Percentiles rank a stretch among this genome's conserved stretches.
Conservation (phyloP, 1,140 invertebrate species). For the Hycleus cichorii region DNA sequence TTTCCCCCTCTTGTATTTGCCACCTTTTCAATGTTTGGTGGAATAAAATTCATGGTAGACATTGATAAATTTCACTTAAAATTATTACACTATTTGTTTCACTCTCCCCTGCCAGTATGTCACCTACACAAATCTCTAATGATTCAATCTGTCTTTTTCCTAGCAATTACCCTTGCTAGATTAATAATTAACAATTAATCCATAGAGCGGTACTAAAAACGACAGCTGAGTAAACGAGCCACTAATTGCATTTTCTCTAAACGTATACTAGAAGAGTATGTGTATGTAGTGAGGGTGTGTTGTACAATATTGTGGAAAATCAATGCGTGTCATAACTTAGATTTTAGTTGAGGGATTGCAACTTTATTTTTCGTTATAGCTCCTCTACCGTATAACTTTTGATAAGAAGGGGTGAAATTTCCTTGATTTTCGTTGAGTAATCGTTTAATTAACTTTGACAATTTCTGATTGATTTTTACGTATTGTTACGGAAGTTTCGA, state of each 20-base stretch:
- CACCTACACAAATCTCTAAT: background rate
- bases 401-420: too few relatives aligned
- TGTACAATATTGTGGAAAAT: background rate
- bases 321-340: constrained; percentile 5
- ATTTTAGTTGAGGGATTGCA: too few relatives aligned
- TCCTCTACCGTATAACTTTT: too few relatives aligned
- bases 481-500: too few relatives aligned
- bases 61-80: background rate
- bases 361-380: too few relatives aligned
- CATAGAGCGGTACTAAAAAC: constrained; percentile 14
- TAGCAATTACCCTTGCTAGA: constrained; percentile 21
- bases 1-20: too few relatives aligned
- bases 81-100: background rate
- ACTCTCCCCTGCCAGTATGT: background rate
- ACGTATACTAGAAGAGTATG: background rate
- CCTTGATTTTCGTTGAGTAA: too few relatives aligned
- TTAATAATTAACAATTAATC: constrained; percentile 30
- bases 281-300: too few relatives aligned
- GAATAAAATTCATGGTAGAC: background rate
- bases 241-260: constrained; percentile 14
- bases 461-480: too few relatives aligned
- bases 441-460: too few relatives aligned
- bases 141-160: constrained; percentile 20
- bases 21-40: background rate
- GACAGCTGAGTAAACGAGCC: constrained; percentile 22